Evolutionary conservation across 2,797 vertebrate genomes (phyloP).

Genomic region (Melanotaenia parkinsoni): DNA sequence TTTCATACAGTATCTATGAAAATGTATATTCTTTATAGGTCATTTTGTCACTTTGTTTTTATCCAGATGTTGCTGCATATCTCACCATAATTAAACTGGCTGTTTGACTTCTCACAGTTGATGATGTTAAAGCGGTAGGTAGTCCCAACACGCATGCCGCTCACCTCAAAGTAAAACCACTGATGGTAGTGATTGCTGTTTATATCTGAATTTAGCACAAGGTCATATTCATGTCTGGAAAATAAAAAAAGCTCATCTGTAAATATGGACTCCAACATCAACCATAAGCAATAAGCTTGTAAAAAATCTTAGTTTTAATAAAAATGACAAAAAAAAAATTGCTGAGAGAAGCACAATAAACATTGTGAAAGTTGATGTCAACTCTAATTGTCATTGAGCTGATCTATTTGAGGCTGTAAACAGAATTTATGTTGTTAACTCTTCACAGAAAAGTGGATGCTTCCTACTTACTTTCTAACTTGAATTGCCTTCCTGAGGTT

Average conservation of each 20-base stretch:
- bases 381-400: background rate
- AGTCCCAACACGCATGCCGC: constrained; percentile 91
- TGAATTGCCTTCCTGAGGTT: constrained; percentile 97
- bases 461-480: constrained; percentile 91
- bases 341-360: background rate
- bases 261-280: constrained; percentile 5
- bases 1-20: background rate
- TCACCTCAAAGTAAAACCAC: constrained; percentile 99
- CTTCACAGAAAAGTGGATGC: background rate
- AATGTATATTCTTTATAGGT: background rate
- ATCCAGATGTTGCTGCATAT: background rate
- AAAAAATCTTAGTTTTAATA: background rate
- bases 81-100: constrained; percentile 99
- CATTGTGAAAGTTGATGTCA: background rate
- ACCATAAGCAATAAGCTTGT: constrained; percentile 6
- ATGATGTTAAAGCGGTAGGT: constrained; percentile 98
- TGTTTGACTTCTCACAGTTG: constrained; percentile 99
- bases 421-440: background rate
- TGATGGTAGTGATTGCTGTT: constrained; percentile 99
- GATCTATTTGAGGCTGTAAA: constrained; percentile 1
- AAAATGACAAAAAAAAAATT: background rate
- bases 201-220: constrained; percentile 97
- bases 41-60: constrained; percentile 1
- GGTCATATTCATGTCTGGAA: constrained; percentile 93
- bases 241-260: constrained; percentile 15